These are phyloP conservation scores for Allobates femoralis DNA, from an alignment of 2,797 vertebrate genomes.

Conservation along the genomic window DNA sequence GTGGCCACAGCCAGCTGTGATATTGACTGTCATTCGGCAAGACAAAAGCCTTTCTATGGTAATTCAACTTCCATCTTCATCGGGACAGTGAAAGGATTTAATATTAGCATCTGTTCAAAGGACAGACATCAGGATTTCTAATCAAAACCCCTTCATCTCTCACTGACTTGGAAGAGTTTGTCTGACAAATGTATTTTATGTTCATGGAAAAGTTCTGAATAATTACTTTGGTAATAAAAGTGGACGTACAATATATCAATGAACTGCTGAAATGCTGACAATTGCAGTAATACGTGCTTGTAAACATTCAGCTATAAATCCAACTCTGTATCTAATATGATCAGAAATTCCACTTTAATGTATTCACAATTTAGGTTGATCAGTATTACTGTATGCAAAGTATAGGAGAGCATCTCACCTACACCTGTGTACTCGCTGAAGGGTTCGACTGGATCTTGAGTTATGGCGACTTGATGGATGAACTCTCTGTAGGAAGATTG, in stretches of 20 bases:
- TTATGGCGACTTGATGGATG: too few relatives aligned
- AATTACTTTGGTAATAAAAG: constrained; percentile 24
- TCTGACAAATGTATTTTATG: constrained; percentile 20
- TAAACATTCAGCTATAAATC: not conserved
- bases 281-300: not conserved
- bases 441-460: too few relatives aligned
- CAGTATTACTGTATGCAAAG: not conserved
- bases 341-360: not conserved
- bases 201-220: constrained; percentile 16
- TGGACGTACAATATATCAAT: not conserved
- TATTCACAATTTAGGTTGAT: not conserved
- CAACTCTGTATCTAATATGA: not conserved
- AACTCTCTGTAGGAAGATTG: too few relatives aligned
- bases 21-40: not conserved
- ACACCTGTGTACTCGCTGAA: too few relatives aligned
- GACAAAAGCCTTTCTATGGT: constrained; percentile 15
- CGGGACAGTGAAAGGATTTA: constrained; percentile 8
- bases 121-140: constrained; percentile 13
- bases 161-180: not conserved
- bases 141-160: not conserved
- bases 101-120: constrained; percentile 16
- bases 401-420: too few relatives aligned
- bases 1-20: not conserved
- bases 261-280: constrained; percentile 8
- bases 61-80: constrained; percentile 5